Evolutionary conservation across 2,797 vertebrate genomes (phyloP), one percentile per base, ranked within the genome.

Genomic region (Margarornis squamiger): DNA sequence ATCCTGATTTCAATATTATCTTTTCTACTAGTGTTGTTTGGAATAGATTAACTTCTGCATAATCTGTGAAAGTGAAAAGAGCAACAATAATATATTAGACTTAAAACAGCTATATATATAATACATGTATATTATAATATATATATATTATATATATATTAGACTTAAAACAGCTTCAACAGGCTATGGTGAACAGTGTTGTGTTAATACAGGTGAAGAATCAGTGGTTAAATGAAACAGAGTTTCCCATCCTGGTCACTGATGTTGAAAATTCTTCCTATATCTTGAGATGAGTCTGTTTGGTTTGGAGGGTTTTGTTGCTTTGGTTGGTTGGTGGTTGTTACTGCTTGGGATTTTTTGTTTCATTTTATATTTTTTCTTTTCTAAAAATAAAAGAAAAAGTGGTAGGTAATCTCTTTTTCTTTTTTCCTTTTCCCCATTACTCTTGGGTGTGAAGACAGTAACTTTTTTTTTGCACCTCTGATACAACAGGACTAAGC

Each of bases 361-460:
- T n/a, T 48, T 17, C 11, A 1, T 10, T 41, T 7, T 6, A 1
- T 2, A 39, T 16, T 3, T 5, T 4, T 41, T 41, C 14, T 24
- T 65, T 49, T 17, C 9, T 18, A 3, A 5, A 4, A 66, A 68
- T 36, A 48, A 32, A 20, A 51, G 4, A 41, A n/a, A 52, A 38
- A 5, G 7, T 51, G 29, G 14, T 8, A 51, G 16, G 10, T n/a
- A 55, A 39, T 14, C 1, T 22, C 22, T 20, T 41, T 77, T 58
- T 9, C 11, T 24, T 30, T 58, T n/a, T 18, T 32, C 8, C 26
- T 57, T 15, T 34, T 15, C 4, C 7, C 8, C 13, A 26, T 26
- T 72, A 22, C 14, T 59, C 1, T 11, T 48, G 4, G 21, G 4
- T 52, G 11, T 29, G 38, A 87, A 63, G 4, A 6, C 19, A 83